Base-by-base conservation (phyloP, 1,140 invertebrate species). In the Trichoplusia ni region DNA sequence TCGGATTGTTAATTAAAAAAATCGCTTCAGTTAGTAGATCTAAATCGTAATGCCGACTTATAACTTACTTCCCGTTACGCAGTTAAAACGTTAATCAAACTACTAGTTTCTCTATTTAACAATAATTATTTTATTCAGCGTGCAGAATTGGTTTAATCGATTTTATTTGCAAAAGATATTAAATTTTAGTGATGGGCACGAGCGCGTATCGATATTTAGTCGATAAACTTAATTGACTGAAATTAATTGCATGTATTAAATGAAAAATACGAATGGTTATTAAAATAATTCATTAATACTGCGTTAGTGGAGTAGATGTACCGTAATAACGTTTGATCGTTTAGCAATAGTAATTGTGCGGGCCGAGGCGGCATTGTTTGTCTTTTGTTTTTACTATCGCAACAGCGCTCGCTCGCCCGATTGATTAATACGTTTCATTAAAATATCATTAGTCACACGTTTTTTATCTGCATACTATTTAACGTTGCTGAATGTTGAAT, bases 111-210 rank as follows among this genome's bases (percentile, higher is more conserved):
- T 58, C 38, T 58, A 58, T 42, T 56, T 42, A 56, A 58, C 25
- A 58, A 42, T 44, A 58, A 58, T 58, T 44, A 31, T 58, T 44
- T 58, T 23, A 54, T 21, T 21, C 16, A 11, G 23, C 54, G 54
- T 58, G 54, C 54, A 31, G 25, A 58, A 58, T 58, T 42, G 37
- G 6, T 58, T 21, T 58, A 58, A 58, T 58, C 38, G 54, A 42
- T 44, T 58, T 58, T 58, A 58, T 58, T 58, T 44, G 54, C 54
- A 44, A 58, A 58, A 14, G 23, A 31, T 19, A 58, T 44, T 53
- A 54, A 33, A 46, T 29, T 53, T 44, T 71, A 67, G 69, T 64
- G 60, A 60, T 54, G 64, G 61, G 49, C 56, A 60, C 56, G 56
- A 60, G 56, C 56, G 14, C 54, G 25, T 27, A 47, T 60, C 40